Conservation (phyloP, 1,140 invertebrate genomes). For the Drosophila mojavensis region DNA sequence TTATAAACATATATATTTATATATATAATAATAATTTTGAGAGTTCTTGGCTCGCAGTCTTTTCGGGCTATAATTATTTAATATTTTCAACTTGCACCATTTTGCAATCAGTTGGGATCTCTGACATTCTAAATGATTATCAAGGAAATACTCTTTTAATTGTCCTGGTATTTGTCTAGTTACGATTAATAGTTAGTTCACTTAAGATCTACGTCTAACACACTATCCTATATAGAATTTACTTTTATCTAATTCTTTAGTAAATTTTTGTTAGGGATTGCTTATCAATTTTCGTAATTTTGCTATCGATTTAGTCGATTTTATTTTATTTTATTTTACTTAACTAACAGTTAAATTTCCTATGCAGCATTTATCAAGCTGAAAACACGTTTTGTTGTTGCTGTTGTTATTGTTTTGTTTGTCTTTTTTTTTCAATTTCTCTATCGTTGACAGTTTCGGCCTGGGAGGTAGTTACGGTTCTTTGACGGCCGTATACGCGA, state of each 20-base stretch:
- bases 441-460: constrained; percentile 13
- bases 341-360: constrained; percentile 34
- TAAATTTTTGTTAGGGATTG: constrained; percentile 51
- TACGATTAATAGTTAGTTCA: constrained; percentile 34
- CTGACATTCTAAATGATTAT: constrained; percentile 71
- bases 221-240: constrained; percentile 43
- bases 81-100: constrained; percentile 57
- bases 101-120: constrained; percentile 52
- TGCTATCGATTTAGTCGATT: constrained; percentile 8
- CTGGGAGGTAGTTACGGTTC: constrained; percentile 66
- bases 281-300: constrained; percentile 61
- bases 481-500: constrained; percentile 49
- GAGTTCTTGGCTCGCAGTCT: constrained; percentile 83
- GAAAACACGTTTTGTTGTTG: constrained; percentile 25
- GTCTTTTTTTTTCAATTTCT: neutral
- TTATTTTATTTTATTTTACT: neutral
- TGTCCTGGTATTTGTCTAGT: constrained; percentile 70
- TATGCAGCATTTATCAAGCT: constrained; percentile 23
- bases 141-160: constrained; percentile 62
- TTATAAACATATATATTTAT: constrained; percentile 35
- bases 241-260: neutral
- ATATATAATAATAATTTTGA: constrained; percentile 71
- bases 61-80: constrained; percentile 78
- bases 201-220: constrained; percentile 27
- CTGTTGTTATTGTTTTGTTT: neutral